Evolutionary conservation across 2,888 invertebrate genomes (phyloP).

Genomic region (Drosophila picticornis): DNA sequence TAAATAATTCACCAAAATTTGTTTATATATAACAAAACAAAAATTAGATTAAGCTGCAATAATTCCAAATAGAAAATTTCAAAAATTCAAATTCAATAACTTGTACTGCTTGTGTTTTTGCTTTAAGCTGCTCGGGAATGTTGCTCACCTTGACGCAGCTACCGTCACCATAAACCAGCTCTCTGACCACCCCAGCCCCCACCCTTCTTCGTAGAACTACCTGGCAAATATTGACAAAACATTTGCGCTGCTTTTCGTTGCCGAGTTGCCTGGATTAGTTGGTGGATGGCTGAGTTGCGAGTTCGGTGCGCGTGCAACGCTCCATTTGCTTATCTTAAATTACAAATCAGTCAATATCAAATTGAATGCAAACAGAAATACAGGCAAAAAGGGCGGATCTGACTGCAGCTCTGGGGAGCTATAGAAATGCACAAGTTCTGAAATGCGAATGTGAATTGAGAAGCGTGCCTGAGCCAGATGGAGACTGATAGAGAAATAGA

Average conservation of each 20-base stretch:
- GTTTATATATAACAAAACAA: not conserved
- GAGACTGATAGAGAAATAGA: not conserved
- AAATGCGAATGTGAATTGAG: conserved; percentile 33
- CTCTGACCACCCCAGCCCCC: not conserved
- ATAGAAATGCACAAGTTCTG: conserved; percentile 46
- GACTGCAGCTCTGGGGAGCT: conserved; percentile 37
- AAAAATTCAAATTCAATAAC: not conserved
- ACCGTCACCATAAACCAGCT: not conserved
- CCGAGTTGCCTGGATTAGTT: conserved; percentile 28
- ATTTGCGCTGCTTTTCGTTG: conserved; percentile 62
- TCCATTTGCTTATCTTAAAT: conserved; percentile 80
- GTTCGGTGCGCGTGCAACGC: conserved; percentile 43
- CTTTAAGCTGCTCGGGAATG: conserved; percentile 10
- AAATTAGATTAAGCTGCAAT: not conserved
- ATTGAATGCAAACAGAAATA: conserved; percentile 74
- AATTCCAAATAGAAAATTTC: not conserved
- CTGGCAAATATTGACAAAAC: conserved; percentile 78
- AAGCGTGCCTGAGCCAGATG: not conserved
- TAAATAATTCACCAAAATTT: not conserved
- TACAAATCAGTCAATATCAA: conserved; percentile 80
- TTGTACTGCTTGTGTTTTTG: not conserved
- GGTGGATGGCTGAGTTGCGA: conserved; percentile 21
- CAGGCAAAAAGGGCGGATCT: conserved; percentile 5
- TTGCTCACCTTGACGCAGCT: conserved; percentile 36
- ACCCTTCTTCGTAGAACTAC: conserved; percentile 12